Evolutionary conservation across 1,140 invertebrate genomes (phyloP).

Genomic region (Chrysomallon squamiferum): DNA sequence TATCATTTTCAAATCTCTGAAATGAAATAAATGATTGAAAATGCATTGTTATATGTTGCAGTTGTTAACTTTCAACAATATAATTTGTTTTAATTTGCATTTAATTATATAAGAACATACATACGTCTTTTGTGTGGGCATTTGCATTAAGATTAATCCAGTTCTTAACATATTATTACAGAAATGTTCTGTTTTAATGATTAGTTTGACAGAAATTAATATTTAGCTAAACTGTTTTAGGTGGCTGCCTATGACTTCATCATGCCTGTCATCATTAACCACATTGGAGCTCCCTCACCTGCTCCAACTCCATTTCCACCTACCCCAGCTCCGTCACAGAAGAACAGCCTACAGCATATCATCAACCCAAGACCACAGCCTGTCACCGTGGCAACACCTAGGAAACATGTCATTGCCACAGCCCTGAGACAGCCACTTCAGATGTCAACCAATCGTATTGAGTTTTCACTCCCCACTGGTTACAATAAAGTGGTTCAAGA

Average conservation of each 20-base stretch:
- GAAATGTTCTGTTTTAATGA: too few relatives aligned
- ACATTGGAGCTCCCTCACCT: constrained; percentile 48
- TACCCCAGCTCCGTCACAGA: constrained; percentile 49
- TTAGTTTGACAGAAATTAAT: too few relatives aligned
- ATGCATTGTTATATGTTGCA: too few relatives aligned
- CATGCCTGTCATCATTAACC: constrained; percentile 58
- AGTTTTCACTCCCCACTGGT: constrained; percentile 46
- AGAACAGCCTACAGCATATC: constrained; percentile 57
- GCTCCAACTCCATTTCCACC: constrained; percentile 51
- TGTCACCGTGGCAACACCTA: constrained; percentile 46
- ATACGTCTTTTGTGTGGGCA: too few relatives aligned
- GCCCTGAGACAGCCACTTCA: constrained; percentile 55
- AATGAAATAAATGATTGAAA: too few relatives aligned
- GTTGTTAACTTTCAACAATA: too few relatives aligned
- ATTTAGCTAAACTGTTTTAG: too few relatives aligned
- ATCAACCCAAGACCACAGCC: constrained; percentile 55
- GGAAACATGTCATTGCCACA: constrained; percentile 59
- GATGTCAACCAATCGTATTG: constrained; percentile 47
- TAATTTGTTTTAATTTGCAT: too few relatives aligned
- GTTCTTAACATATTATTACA: too few relatives aligned
- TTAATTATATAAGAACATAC: too few relatives aligned
- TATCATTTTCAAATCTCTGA: too few relatives aligned
- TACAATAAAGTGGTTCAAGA: constrained; percentile 37
- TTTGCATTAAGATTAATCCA: too few relatives aligned
- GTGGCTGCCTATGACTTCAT: constrained; percentile 63